phyloP scores from a whole-genome alignment of 2,797 vertebrate species.

The Phalanger gymnotis region DNA sequence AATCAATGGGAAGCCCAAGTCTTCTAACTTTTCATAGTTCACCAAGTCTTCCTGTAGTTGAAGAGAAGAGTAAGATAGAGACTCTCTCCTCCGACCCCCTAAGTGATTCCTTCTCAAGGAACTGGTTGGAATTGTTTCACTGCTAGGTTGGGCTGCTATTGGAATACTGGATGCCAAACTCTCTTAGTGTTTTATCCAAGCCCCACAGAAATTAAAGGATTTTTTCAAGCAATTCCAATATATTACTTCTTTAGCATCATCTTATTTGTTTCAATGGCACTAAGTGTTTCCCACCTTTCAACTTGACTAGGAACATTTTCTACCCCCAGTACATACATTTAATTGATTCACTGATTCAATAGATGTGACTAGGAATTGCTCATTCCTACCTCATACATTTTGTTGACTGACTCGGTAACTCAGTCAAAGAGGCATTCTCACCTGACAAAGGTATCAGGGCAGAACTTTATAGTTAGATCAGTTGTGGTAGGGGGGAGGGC shows the following conservation, averaged over 20 bases:
- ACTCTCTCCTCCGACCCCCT: background rate
- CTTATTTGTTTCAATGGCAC: background rate
- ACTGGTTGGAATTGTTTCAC: background rate
- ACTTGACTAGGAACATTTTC: background rate
- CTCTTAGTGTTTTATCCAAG: background rate
- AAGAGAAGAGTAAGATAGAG: background rate
- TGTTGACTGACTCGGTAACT: no score
- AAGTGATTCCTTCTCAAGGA: background rate
- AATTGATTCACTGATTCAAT: background rate
- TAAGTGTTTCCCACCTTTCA: background rate
- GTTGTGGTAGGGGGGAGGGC: accelerated
- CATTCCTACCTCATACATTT: no score
- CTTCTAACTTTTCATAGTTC: background rate
- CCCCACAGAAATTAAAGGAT: background rate
- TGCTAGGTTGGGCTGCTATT: background rate
- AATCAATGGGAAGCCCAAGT: background rate
- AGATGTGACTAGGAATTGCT: background rate
- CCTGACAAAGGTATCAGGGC: background rate
- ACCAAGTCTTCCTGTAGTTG: background rate
- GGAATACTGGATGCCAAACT: background rate
- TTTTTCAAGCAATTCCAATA: background rate
- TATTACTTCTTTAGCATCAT: background rate
- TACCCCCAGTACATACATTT: background rate
- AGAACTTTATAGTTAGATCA: background rate
- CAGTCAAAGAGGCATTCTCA: no score